Percentiles rank a stretch among this genome's conserved stretches.
These are phyloP conservation scores for Scatophagus argus DNA, from an alignment of 2,113 vertebrate genomes.

Conservation along the genomic window DNA sequence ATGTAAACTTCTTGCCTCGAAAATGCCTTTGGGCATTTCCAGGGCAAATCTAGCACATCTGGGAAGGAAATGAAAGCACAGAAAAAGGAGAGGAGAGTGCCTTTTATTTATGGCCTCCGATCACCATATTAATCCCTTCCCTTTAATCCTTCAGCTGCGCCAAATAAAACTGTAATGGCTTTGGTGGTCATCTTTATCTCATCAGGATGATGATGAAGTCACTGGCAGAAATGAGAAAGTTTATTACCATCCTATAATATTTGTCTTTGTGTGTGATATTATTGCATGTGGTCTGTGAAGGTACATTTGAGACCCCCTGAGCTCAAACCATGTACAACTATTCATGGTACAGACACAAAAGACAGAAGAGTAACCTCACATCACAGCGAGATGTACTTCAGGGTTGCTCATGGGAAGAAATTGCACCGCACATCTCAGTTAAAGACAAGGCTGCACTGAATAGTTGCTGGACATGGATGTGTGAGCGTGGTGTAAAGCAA, in stretches of 20 bases:
- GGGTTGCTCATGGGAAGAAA: background rate
- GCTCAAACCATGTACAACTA: background rate
- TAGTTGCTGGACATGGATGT: background rate
- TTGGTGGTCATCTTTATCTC: conserved; percentile 73
- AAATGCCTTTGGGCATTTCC: conserved; percentile 34
- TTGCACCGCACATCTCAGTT: background rate
- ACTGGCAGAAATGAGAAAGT: conserved; percentile 44
- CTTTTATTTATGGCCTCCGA: conserved; percentile 68
- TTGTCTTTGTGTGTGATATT: conserved; percentile 11
- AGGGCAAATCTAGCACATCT: conserved; percentile 50
- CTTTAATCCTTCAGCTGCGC: conserved; percentile 74
- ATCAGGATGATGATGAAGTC: conserved; percentile 55
- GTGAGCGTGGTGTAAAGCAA: background rate
- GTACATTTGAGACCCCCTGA: background rate
- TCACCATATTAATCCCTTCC: conserved; percentile 75
- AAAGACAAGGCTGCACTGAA: background rate
- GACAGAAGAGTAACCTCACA: background rate
- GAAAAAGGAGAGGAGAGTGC: conserved; percentile 39
- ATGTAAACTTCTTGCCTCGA: conserved; percentile 33
- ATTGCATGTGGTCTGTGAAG: background rate
- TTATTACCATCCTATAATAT: conserved; percentile 8
- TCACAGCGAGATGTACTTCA: too few relatives aligned
- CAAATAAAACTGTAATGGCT: conserved; percentile 77
- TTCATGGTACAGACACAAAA: too few relatives aligned
- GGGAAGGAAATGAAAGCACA: conserved; percentile 51